phyloP scores from a whole-genome alignment of 2,113 vertebrate species.

The Leptobrachium ailaonicum region DNA sequence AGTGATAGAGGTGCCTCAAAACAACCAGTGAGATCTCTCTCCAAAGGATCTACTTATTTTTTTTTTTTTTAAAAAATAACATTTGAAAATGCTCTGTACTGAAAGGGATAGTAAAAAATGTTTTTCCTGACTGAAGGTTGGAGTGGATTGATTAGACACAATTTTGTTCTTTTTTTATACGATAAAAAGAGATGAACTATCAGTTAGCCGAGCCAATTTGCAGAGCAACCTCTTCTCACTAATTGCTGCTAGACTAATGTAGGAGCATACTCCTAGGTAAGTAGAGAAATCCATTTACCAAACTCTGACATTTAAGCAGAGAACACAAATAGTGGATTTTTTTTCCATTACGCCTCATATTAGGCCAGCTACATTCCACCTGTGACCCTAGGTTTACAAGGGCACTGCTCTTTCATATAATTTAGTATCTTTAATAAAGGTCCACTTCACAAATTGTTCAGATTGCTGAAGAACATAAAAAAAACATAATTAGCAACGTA shows the following conservation, averaged over 20 bases:
- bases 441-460: slow-evolving; percentile 69
- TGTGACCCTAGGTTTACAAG: slow-evolving; percentile 71
- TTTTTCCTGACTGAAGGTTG: slow-evolving; percentile 71
- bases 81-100: slow-evolving; percentile 61
- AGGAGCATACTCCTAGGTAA: slow-evolving; percentile 67
- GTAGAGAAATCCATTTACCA: slow-evolving; percentile 82
- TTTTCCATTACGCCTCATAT: slow-evolving; percentile 88
- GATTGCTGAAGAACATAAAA: slow-evolving; percentile 65
- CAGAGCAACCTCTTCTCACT: slow-evolving; percentile 77
- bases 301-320: slow-evolving; percentile 80
- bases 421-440: slow-evolving; percentile 69
- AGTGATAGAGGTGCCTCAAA: slow-evolving; percentile 56
- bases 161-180: slow-evolving; percentile 75
- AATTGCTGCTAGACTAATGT: slow-evolving; percentile 81
- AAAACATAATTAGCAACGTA: slow-evolving; percentile 65
- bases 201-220: slow-evolving; percentile 74
- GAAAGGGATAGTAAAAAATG: slow-evolving; percentile 70
- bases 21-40: slow-evolving; percentile 53
- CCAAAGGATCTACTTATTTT: slow-evolving; percentile 59
- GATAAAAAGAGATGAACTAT: slow-evolving; percentile 76
- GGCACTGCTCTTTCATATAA: slow-evolving; percentile 66
- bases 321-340: slow-evolving; percentile 79
- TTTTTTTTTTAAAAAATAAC: slow-evolving; percentile 67
- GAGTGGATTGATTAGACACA: slow-evolving; percentile 77
- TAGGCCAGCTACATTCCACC: slow-evolving; percentile 78